Percentiles rank a stretch among this genome's conserved stretches.
phyloP scores from a whole-genome alignment of 2,797 vertebrate species.

The Harpagifer antarcticus region DNA sequence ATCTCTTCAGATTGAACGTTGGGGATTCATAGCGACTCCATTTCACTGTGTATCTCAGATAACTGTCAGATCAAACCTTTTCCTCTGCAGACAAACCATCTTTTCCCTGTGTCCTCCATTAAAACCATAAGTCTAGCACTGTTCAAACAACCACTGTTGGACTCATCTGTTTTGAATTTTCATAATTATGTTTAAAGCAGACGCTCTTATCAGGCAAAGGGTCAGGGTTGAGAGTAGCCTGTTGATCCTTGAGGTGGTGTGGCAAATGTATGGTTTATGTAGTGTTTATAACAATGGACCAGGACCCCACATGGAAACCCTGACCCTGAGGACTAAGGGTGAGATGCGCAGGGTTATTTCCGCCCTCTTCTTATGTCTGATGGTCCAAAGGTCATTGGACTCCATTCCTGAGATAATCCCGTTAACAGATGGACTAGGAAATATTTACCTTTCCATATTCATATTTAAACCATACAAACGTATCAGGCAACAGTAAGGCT shows the following conservation, averaged over 20 bases:
- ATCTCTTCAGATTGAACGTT: constrained; percentile 62
- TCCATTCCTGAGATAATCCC: no score
- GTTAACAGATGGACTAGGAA: no score
- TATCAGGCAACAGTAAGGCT: constrained; percentile 33
- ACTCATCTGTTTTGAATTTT: constrained; percentile 44
- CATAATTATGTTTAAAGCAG: constrained; percentile 58
- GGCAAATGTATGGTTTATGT: no score
- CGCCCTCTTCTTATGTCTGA: no score
- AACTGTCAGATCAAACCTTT: constrained; percentile 61
- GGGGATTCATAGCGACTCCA: constrained; percentile 32
- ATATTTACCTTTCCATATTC: constrained; percentile 39
- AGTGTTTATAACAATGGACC: no score
- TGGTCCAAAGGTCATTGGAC: no score
- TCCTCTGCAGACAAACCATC: constrained; percentile 58
- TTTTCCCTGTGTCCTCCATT: constrained; percentile 54
- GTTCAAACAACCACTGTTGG: constrained; percentile 49
- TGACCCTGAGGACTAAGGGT: no score
- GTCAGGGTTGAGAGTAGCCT: no score
- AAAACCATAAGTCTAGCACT: constrained; percentile 27
- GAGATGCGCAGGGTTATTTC: no score
- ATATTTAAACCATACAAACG: constrained; percentile 58
- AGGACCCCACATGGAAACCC: no score
- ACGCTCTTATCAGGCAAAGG: constrained; percentile 54
- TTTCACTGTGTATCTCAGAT: constrained; percentile 50
- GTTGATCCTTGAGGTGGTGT: no score